Conservation (phyloP, 2,113 vertebrate species). For the Cervus canadensis region DNA sequence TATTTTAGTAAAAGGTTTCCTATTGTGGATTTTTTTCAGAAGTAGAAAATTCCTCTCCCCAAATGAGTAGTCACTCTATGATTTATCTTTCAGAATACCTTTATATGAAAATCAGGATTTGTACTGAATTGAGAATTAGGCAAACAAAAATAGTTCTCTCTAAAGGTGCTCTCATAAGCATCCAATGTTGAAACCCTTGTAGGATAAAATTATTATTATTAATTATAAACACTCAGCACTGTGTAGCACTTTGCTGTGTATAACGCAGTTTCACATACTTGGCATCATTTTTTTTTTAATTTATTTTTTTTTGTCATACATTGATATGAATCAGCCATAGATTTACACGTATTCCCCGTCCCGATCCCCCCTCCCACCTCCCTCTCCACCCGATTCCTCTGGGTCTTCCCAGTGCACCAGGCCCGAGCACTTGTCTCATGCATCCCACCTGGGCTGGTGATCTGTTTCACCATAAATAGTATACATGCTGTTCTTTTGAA, state of each 20-base stretch:
- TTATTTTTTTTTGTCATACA: no score
- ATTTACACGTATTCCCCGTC: no score
- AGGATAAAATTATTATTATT: background rate
- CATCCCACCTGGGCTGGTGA: no score
- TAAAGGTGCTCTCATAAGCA: background rate
- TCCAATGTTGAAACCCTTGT: background rate
- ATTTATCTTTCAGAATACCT: background rate
- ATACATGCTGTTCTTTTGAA: no score
- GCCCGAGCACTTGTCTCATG: no score
- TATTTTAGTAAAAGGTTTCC: background rate
- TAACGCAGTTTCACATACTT: background rate
- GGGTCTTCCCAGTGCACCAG: no score
- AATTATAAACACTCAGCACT: background rate
- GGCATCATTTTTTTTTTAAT: background rate
- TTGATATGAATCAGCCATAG: no score
- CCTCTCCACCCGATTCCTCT: no score
- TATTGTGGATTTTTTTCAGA: conserved; percentile 6
- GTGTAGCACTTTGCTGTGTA: background rate
- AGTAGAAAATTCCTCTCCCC: background rate
- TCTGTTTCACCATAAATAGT: no score
- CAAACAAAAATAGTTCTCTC: background rate
- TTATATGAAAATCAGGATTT: background rate
- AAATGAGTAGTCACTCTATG: background rate
- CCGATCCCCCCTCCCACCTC: no score
- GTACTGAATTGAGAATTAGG: background rate